Evolutionary conservation across 2,888 invertebrate species (phyloP), one percentile per base, ranked within the genome.

Genomic region (Athalia cordata): DNA sequence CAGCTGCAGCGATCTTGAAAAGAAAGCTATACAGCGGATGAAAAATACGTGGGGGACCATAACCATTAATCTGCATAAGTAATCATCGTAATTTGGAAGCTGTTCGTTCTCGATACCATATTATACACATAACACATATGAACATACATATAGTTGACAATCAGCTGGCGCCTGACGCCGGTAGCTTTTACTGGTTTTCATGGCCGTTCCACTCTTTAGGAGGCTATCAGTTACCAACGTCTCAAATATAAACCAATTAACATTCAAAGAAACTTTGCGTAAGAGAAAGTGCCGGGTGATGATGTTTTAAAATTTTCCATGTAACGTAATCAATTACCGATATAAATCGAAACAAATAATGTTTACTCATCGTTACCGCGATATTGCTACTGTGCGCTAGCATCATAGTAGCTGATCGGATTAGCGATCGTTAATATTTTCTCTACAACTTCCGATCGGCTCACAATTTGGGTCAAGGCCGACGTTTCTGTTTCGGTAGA

Each of bases 291-390:
- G 59, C 29, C 15, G 29, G 29, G 4, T 55, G 52, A 11, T 9
- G 55, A 55, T 7, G 29, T 52, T 57, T 47, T 13, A 45, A 72
- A 59, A 47, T 59, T 72, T 59, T 49, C 13, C 47, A 4, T n/a
- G n/a, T 45, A 70, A 72, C 57, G 72, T 72, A 57, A 59, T 57
- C 57, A 57, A 72, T 72, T 59, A 72, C 45, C 13, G 59, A 72
- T 47, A 59, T 52, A 59, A 13, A 72, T 72, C 72, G 15, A 59
- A 72, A 47, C 15, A 72, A 72, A 72, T 72, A 47, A 65, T 7
- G 59, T 59, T 72, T 47, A 59, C 45, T 59, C 13, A 11, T 59
- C 72, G 72, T 47, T 45, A 72, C 43, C 57, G 29, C 15, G 57
- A 13, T 7, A 43, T 8, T 65, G 64, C 64, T 2, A 29, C 29